phyloP scores from a whole-genome alignment of 2,113 vertebrate species.

The Malurus melanocephalus region DNA sequence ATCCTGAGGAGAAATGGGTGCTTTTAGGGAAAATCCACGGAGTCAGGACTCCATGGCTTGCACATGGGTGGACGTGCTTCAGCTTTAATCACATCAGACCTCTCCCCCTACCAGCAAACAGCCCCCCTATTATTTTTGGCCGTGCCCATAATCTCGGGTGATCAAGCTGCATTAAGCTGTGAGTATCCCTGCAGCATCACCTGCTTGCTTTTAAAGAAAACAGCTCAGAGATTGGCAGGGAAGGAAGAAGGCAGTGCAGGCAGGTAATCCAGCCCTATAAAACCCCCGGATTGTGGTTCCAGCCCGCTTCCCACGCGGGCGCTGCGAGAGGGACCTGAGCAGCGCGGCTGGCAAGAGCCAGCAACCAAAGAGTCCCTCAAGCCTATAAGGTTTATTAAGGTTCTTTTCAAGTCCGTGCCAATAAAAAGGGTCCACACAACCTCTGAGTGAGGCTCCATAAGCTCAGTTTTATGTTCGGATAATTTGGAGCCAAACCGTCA shows the following conservation, averaged over 20 bases:
- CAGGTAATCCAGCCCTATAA: slow-evolving; percentile 49
- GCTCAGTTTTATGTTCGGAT: slow-evolving; percentile 42
- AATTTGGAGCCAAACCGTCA: slow-evolving; percentile 54
- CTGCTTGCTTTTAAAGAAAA: slow-evolving; percentile 46
- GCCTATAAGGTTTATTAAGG: slow-evolving; percentile 50
- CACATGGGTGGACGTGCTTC: not conserved
- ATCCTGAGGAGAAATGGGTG: not conserved
- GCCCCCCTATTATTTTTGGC: slow-evolving; percentile 38
- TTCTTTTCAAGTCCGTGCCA: slow-evolving; percentile 54
- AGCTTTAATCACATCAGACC: not conserved
- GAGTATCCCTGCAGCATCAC: slow-evolving; percentile 17
- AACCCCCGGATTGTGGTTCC: slow-evolving; percentile 20
- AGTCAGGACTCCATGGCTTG: not conserved
- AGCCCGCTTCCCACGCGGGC: not conserved
- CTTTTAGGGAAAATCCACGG: not conserved
- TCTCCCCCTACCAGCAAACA: not conserved
- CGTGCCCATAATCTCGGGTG: not conserved
- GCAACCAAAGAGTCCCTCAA: slow-evolving; percentile 32
- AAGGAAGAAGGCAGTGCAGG: not conserved
- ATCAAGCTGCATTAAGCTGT: not conserved
- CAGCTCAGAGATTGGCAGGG: not conserved
- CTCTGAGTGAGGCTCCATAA: slow-evolving; percentile 42
- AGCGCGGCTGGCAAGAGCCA: slow-evolving; percentile 2
- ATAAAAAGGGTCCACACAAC: slow-evolving; percentile 48
- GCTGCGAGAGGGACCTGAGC: not conserved